phyloP scores from a whole-genome alignment of 2,797 vertebrate species.

The Sebastes taczanowskii region DNA sequence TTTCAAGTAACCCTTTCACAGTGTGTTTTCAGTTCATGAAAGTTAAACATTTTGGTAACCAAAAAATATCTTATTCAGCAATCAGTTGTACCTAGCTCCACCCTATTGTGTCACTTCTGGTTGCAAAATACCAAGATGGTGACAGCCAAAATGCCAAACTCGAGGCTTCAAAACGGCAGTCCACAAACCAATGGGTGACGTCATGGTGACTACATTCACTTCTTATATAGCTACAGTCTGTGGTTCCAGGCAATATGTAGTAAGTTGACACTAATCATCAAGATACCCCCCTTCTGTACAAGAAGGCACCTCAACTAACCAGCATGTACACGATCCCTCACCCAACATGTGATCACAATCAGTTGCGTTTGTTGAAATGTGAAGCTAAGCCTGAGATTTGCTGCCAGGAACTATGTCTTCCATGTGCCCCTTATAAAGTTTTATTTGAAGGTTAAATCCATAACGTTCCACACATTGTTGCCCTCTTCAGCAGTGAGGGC shows the following conservation, averaged over 20 bases:
- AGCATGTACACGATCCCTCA: not conserved
- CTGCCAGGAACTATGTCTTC: not conserved
- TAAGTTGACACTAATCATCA: not conserved
- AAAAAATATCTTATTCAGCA: rapidly evolving
- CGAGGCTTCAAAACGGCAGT: too few relatives aligned
- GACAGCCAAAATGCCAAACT: too few relatives aligned
- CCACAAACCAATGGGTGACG: too few relatives aligned
- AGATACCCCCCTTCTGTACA: not conserved
- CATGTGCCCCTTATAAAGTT: not conserved
- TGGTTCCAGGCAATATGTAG: not conserved
- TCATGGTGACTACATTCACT: not conserved
- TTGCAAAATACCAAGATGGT: too few relatives aligned
- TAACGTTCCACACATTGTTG: not conserved
- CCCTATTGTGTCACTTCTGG: too few relatives aligned
- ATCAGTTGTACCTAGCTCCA: not conserved
- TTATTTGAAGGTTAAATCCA: conserved; percentile 17
- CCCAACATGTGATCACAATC: not conserved
- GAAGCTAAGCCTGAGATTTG: not conserved
- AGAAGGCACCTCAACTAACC: not conserved
- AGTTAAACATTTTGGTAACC: too few relatives aligned
- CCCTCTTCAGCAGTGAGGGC: not conserved
- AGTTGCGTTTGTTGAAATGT: not conserved
- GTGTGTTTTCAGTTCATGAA: too few relatives aligned
- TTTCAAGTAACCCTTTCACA: too few relatives aligned
- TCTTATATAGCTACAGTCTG: too few relatives aligned